Evolutionary conservation across 1,140 invertebrate genomes (phyloP), one percentile per base, ranked within the genome.

Genomic region (Drosophila subpulchrella): DNA sequence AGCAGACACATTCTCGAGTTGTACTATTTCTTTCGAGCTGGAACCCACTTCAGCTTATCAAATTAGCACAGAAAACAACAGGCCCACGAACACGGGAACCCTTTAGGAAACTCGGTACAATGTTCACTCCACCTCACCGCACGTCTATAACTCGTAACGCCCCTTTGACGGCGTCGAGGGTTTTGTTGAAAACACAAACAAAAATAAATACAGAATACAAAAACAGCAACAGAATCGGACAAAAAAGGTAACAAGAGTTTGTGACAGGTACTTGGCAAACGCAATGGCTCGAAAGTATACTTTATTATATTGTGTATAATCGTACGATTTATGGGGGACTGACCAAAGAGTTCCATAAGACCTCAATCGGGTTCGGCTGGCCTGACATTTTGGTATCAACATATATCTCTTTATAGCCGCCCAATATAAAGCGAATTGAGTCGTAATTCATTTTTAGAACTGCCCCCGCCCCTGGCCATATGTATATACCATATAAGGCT

Each of bases 251-350:
- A 67, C 59, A 50, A 32, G 15, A 54, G 51, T 84, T 80, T 66
- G 81, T 80, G 68, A 74, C 70, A 54, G 56, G 58, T 50, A 76
- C 75, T 83, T 82, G 71, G 56, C 15, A 32, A 60, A 48, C 75
- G 42, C 44, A 65, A 78, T 62, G 51, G 65, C 53, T 58, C 6
- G 48, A 24, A 62, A 55, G 39, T 75, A 53, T 59, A 61, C 57
- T 51, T 51, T 73, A 60, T 68, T 61, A 46, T 57, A 48, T 61
- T 60, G 38, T 68, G 57, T 75, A 78, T 86, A 78, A 88, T 86
- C 82, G 62, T 24, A 53, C 58, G 61, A 85, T 82, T 86, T 85
- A 81, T 75, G 70, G 42, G 13, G 36, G 12, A 50, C 63, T 57
- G 50, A 32, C 67, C 63, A 71, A 71, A 57, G 67, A 62, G 15